Percentiles rank a stretch among this genome's conserved stretches.
phyloP scores from a whole-genome alignment of 2,888 invertebrate genomes.

The Drosophila lutescens region DNA sequence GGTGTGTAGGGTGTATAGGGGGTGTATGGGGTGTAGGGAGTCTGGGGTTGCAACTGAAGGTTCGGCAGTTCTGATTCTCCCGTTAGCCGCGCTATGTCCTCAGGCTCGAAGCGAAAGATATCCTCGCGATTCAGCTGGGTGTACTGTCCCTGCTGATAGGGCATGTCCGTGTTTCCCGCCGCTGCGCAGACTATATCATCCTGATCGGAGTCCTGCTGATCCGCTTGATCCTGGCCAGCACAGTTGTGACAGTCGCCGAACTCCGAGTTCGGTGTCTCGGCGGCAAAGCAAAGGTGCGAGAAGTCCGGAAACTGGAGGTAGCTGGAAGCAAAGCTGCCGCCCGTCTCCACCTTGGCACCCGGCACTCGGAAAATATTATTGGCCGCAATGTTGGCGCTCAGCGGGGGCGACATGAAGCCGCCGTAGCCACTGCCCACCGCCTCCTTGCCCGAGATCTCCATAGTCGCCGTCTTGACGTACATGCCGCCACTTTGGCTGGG shows the following conservation, averaged over 20 bases:
- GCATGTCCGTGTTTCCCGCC: conserved; percentile 51
- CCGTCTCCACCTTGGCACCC: conserved; percentile 2
- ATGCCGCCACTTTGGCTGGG: conserved; percentile 53
- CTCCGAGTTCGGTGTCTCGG: conserved; percentile 84
- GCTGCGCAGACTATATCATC: conserved; percentile 67
- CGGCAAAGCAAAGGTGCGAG: conserved; percentile 75
- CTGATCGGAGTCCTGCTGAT: conserved; percentile 40
- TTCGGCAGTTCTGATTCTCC: conserved; percentile 47
- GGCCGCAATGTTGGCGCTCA: conserved; percentile 64
- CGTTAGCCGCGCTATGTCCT: conserved; percentile 84
- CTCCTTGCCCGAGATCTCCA: conserved; percentile 37
- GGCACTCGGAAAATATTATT: conserved; percentile 63
- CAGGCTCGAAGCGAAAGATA: conserved; percentile 84
- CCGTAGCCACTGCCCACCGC: conserved; percentile 49
- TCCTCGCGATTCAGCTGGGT: conserved; percentile 76
- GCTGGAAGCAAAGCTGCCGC: conserved; percentile 60
- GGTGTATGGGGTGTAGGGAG: conserved; percentile 66
- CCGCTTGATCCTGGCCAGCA: conserved; percentile 34
- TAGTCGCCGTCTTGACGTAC: conserved; percentile 37
- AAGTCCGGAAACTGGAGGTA: conserved; percentile 81
- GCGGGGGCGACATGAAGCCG: conserved; percentile 73
- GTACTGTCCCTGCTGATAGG: conserved; percentile 73
- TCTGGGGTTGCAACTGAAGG: conserved; percentile 42
- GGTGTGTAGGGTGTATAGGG: conserved; percentile 64
- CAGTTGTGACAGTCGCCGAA: conserved; percentile 73